Conservation (phyloP, 2,113 vertebrate genomes). For the Caracal caracal region DNA sequence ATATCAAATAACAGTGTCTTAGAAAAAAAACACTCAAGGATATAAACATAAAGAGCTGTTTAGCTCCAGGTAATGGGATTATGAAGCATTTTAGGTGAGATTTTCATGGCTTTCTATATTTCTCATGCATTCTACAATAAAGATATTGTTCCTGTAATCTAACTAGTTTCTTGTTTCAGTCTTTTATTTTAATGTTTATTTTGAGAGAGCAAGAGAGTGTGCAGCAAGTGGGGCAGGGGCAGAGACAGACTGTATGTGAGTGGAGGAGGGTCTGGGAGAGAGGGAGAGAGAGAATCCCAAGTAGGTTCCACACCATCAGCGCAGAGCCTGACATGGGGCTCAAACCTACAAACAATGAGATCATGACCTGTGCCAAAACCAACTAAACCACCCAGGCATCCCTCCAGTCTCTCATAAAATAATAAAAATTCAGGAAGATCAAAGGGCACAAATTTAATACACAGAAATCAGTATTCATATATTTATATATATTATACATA, state of each 20-base stretch:
- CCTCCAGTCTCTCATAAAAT: neutral
- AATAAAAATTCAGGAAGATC: neutral
- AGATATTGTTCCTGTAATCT: neutral
- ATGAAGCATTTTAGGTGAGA: neutral
- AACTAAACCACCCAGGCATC: too few species aligned
- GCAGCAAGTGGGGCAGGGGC: too few species aligned
- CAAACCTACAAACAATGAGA: too few species aligned
- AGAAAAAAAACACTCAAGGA: neutral
- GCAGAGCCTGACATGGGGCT: too few species aligned
- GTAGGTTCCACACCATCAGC: too few species aligned
- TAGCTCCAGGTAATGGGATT: neutral
- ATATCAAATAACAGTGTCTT: neutral
- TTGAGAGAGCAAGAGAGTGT: too few species aligned
- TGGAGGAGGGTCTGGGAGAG: too few species aligned
- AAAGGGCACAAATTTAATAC: neutral
- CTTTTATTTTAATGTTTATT: neutral
- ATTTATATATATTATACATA: neutral
- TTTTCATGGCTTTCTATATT: neutral
- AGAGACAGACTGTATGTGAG: too few species aligned
- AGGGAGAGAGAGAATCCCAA: too few species aligned
- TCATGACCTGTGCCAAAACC: too few species aligned
- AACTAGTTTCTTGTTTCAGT: neutral
- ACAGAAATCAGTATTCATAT: neutral
- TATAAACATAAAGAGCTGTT: neutral
- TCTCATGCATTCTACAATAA: neutral